Evolutionary conservation across 2,888 invertebrate genomes (phyloP), one percentile per base, ranked within the genome.

Genomic region (Torymus auratus): DNA sequence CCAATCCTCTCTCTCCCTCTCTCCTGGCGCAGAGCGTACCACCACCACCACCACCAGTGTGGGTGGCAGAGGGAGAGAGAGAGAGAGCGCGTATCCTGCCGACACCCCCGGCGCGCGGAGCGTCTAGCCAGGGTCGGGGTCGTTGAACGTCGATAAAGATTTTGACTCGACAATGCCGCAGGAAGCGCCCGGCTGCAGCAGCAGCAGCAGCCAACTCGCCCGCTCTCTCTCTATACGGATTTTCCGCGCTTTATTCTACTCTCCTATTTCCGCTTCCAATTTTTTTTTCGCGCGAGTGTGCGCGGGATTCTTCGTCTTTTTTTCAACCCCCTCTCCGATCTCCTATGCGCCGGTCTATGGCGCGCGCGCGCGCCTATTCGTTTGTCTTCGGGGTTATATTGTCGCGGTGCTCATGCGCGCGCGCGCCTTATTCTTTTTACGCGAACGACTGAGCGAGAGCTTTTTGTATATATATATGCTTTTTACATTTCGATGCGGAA

Each of bases 61-160:
- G 11, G 14, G 53, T 13, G 28, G 2, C 2, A 14, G 17, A 52
- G 62, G 12, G 62, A 15, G 3, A n/a, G 67, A n/a, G 61, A 52
- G 75, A 11, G 60, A 20, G 17, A 17, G 55, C 53, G 65, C 68
- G 64, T 67, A 71, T 73, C 74, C 82, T 78, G 78, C 75, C 56
- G 65, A 70, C 68, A 58, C 23, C 70, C 75, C 67, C 60, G 60
- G 82, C 81, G 77, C 28, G 28, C 28, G 70, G 70, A 52, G 82
- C 87, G 89, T 90, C 91, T 90, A 88, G 90, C 91, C 90, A 90
- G 89, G 89, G 89, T 89, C 89, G 90, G 90, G 90, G 90, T 91
- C 91, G 88, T 90, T 91, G 91, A 90, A 90, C 91, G 91, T 90
- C 89, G 90, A 90, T 90, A 90, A 90, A 91, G 91, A 91, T 90